These are phyloP conservation scores for Corapipo altera DNA, from an alignment of 2,113 vertebrate species.

Conservation along the genomic window DNA sequence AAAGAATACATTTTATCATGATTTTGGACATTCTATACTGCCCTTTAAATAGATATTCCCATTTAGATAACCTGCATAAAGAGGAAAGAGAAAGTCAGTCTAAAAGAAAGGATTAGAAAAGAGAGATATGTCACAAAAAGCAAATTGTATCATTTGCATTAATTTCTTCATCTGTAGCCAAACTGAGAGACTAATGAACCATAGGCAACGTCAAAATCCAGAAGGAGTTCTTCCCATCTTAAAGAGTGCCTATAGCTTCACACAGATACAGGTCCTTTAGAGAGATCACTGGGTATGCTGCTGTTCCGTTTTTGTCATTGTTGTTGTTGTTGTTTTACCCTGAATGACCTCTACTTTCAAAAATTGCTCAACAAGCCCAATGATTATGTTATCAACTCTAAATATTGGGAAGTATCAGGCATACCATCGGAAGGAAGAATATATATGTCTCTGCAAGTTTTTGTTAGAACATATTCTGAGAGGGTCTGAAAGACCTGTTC, in stretches of 20 bases:
- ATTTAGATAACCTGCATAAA: not conserved
- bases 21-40: not conserved
- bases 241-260: not conserved
- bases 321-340: not conserved
- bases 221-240: not conserved
- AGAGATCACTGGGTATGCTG: not conserved
- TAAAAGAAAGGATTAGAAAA: not conserved
- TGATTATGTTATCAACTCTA: not conserved
- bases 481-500: not conserved
- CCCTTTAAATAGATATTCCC: not conserved
- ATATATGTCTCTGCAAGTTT: not conserved
- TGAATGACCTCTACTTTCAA: not conserved
- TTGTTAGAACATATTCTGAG: not conserved
- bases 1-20: not conserved
- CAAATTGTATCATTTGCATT: not conserved
- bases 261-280: not conserved
- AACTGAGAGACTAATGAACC: not conserved
- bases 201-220: not conserved
- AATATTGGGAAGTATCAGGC: not conserved
- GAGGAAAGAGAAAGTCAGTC: not conserved
- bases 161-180: not conserved
- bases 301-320: not conserved
- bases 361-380: not conserved
- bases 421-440: not conserved
- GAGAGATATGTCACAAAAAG: not conserved